phyloP scores from a whole-genome alignment of 2,113 vertebrate genomes.

The Gymnorhina tibicen region DNA sequence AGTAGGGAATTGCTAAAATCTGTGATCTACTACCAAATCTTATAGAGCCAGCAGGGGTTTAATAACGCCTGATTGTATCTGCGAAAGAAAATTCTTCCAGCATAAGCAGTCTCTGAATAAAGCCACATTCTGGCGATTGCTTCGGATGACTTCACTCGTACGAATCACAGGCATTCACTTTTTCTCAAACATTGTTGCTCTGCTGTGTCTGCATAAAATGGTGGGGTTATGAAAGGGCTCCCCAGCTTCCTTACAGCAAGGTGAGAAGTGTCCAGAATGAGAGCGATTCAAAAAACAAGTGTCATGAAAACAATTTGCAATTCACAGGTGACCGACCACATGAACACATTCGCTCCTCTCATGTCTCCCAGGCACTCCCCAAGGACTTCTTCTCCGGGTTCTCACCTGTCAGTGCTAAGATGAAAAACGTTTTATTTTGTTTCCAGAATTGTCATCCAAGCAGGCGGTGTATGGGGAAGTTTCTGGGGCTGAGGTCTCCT shows the following conservation, averaged over 20 bases:
- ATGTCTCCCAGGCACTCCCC: background rate
- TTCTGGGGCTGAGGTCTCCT: background rate
- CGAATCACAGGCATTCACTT: background rate
- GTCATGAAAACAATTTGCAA: background rate
- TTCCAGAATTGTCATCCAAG: background rate
- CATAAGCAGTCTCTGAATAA: background rate
- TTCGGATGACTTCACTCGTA: accelerated
- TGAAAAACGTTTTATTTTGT: background rate
- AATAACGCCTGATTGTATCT: background rate
- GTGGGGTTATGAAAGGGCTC: background rate
- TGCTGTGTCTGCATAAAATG: background rate
- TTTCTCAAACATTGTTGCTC: background rate
- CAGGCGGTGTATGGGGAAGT: accelerated
- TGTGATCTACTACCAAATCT: background rate
- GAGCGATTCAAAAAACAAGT: background rate
- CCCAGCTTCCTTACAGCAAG: background rate
- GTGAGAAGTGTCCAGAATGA: background rate
- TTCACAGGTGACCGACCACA: background rate
- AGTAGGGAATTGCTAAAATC: background rate
- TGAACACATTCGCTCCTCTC: accelerated
- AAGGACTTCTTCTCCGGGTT: background rate
- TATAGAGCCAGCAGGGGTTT: background rate
- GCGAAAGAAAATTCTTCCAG: background rate
- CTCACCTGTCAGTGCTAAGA: background rate
- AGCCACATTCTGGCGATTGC: background rate